Conservation (phyloP, 2,797 vertebrate species). For the Typhlichthys eigenmanni region DNA sequence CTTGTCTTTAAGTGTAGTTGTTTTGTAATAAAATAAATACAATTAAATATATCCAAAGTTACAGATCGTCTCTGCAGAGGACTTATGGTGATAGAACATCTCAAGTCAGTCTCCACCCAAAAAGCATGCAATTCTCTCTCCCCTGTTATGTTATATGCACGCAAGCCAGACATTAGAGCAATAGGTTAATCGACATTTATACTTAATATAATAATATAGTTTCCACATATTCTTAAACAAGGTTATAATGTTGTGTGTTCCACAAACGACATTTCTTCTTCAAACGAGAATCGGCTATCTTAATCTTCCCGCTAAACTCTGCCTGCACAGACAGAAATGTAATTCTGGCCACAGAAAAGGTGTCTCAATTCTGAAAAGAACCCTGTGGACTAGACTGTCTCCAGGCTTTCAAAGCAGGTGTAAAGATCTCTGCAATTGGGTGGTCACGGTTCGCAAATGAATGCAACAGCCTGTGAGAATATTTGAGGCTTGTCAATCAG, state of each 20-base stretch:
- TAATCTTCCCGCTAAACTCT: background rate
- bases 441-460: constrained; percentile 27
- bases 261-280: constrained; percentile 27
- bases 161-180: too few species aligned
- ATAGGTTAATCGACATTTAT: too few species aligned
- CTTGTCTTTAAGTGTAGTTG: too few species aligned
- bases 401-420: constrained; percentile 1
- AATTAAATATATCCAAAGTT: too few species aligned
- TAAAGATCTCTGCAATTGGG: constrained; percentile 14
- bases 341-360: background rate
- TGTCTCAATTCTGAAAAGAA: constrained; percentile 16
- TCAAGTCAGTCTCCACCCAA: too few species aligned
- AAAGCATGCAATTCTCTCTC: too few species aligned
- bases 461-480: constrained; percentile 28
- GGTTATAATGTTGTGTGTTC: constrained; percentile 19
- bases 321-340: background rate
- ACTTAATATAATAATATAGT: too few species aligned
- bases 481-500: constrained; percentile 59
- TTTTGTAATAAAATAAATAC: too few species aligned
- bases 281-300: constrained; percentile 24
- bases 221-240: constrained; percentile 10
- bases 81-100: too few species aligned
- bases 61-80: too few species aligned
- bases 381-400: constrained; percentile 16
- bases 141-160: too few species aligned